A percentile compares a stretch with the other conserved stretches of the same genome.
Conservation (phyloP, 2,113 vertebrate species). For the Corythaixoides concolor region DNA sequence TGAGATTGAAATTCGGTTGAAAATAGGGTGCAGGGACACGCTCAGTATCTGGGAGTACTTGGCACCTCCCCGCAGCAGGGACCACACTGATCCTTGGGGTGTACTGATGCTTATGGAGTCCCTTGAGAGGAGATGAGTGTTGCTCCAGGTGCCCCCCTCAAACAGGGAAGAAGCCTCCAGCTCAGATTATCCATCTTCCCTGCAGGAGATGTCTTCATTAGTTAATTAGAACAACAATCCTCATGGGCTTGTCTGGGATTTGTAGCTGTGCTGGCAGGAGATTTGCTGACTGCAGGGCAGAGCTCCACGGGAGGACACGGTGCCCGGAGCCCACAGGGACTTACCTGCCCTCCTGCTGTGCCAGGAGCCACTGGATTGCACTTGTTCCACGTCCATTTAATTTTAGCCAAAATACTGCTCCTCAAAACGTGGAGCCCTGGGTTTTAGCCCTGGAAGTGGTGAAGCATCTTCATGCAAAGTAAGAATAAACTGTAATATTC, state of each 20-base stretch:
- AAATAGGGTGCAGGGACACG: neutral
- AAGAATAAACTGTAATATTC: neutral
- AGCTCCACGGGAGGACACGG: neutral
- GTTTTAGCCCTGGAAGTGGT: neutral
- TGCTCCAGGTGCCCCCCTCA: neutral
- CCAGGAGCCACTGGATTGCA: neutral
- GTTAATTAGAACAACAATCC: slow-evolving; percentile 43
- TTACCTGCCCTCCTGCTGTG: neutral
- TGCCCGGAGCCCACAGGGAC: accelerated
- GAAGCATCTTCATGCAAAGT: neutral
- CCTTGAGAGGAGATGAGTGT: neutral
- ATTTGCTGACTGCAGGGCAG: slow-evolving; percentile 17
- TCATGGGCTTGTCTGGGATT: neutral
- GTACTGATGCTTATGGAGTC: neutral
- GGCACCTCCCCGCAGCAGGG: neutral
- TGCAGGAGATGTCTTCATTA: neutral
- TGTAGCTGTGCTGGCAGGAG: slow-evolving; percentile 19
- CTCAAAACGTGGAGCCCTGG: neutral
- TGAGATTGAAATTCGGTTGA: neutral
- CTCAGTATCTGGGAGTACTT: neutral
- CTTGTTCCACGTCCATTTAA: neutral
- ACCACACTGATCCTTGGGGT: accelerated
- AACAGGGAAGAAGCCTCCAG: neutral
- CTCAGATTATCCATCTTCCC: neutral
- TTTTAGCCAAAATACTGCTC: neutral